These are phyloP conservation scores for Drosophila sturtevanti DNA, from an alignment of 1,140 invertebrate species.

Conservation along the genomic window DNA sequence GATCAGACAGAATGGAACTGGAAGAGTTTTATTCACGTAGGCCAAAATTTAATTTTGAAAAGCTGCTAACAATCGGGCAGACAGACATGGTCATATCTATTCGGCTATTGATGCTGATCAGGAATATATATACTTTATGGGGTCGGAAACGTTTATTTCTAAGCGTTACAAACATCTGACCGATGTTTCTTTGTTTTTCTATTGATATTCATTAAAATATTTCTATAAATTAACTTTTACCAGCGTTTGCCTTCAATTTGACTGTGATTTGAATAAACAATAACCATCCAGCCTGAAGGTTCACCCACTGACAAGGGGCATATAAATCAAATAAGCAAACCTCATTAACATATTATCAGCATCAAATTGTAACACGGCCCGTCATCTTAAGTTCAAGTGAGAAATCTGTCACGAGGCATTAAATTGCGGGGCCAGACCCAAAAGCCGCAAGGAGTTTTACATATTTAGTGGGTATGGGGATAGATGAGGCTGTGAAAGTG, in stretches of 20 bases:
- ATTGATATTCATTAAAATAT: not conserved
- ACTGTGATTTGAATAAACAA: conserved; percentile 16
- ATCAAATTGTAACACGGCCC: conserved; percentile 63
- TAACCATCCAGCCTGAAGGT: not conserved
- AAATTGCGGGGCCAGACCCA: conserved; percentile 60
- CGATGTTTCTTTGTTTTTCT: too few species aligned
- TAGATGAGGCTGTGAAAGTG: not conserved
- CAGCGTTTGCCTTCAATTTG: conserved; percentile 1
- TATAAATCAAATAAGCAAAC: conserved; percentile 79
- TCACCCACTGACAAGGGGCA: conserved; percentile 49
- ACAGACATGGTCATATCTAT: too few species aligned
- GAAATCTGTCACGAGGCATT: conserved; percentile 81
- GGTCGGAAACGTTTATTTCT: too few species aligned
- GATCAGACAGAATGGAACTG: too few species aligned
- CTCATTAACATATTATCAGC: conserved; percentile 81
- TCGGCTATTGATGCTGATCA: too few species aligned
- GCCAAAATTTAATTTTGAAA: too few species aligned
- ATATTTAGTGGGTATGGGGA: not conserved
- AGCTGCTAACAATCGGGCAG: too few species aligned
- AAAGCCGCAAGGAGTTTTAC: conserved; percentile 54
- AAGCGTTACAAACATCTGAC: too few species aligned
- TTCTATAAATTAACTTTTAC: not conserved
- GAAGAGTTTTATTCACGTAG: too few species aligned
- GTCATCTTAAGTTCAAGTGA: conserved; percentile 68
- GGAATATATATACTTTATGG: too few species aligned